phyloP scores from a whole-genome alignment of 2,113 vertebrate species.

The Prolemur simus region DNA sequence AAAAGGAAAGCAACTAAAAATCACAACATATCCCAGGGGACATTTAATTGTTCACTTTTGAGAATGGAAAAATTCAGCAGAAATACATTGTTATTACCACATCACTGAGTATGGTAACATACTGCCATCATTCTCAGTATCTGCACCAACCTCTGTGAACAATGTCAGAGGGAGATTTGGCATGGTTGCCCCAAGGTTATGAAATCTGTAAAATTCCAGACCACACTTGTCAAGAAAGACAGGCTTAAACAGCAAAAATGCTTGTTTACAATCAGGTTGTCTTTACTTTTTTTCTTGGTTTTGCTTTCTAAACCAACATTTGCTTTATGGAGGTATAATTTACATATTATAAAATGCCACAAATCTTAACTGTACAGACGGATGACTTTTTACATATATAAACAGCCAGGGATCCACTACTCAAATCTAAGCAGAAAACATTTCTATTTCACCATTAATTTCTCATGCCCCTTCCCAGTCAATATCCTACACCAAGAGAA shows the following conservation, averaged over 20 bases:
- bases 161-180: not conserved
- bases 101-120: not conserved
- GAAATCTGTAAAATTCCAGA: not conserved
- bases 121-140: not conserved
- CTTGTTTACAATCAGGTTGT: not conserved
- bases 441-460: not conserved
- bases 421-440: not conserved
- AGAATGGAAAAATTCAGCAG: not conserved
- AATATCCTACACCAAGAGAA: not conserved
- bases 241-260: not conserved
- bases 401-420: not conserved
- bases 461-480: not conserved
- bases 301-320: not conserved
- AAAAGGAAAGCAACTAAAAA: not conserved
- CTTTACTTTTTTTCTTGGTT: not conserved
- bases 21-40: not conserved
- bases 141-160: not conserved
- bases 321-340: not conserved
- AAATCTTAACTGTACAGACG: not conserved
- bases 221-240: not conserved
- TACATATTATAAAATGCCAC: not conserved
- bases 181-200: not conserved
- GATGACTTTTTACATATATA: not conserved
- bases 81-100: not conserved
- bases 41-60: not conserved